Evolutionary conservation across 2,888 invertebrate species (phyloP), one percentile per base, ranked within the genome.

Genomic region (Drosophila nigritarsus): DNA sequence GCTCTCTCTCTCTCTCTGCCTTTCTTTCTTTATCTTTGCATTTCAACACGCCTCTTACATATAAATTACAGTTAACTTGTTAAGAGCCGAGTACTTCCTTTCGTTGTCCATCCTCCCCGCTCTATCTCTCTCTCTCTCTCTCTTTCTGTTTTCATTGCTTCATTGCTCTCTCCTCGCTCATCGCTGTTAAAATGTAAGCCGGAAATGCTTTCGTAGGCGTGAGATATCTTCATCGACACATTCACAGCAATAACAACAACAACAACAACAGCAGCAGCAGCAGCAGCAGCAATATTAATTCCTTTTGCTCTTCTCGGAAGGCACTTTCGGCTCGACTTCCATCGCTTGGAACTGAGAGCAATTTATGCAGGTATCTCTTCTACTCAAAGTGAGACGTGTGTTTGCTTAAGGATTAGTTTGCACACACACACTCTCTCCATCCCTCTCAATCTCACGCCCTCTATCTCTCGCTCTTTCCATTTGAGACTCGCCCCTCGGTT

Each of bases 181-280:
- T 2, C 45, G 15, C 20, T 24, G 7, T 24, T 3, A 13, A 68
- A 20, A 51, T 27, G 73, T 76, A 89, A 87, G 90, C 86, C 90
- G 86, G 86, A 87, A 87, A 90, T 84, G 77, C 82, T 83, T 56
- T 56, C 77, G 89, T 87, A 87, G 86, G 86, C 86, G 86, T 87
- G 86, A 89, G 90, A 87, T 90, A 90, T 87, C 86, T 87, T 87
- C 80, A 90, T 83, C 74, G 65, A 65, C 53, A 48, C 60, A 70
- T 54, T 38, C 69, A 40, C 70, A 51, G 13, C 38, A 20, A 29
- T 59, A 53, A 53, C 53, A 50, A 54, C 40, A 55, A 34, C 48
- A 56, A 51, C 73, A 50, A 40, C 51, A 59, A 7, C 20, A 59
- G 7, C 7, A 53, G 51, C 38, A 54, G 36, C 20, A 59, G 7